These are phyloP conservation scores for Tadarida brasiliensis DNA, from an alignment of 2,797 vertebrate genomes.

Conservation along the genomic window DNA sequence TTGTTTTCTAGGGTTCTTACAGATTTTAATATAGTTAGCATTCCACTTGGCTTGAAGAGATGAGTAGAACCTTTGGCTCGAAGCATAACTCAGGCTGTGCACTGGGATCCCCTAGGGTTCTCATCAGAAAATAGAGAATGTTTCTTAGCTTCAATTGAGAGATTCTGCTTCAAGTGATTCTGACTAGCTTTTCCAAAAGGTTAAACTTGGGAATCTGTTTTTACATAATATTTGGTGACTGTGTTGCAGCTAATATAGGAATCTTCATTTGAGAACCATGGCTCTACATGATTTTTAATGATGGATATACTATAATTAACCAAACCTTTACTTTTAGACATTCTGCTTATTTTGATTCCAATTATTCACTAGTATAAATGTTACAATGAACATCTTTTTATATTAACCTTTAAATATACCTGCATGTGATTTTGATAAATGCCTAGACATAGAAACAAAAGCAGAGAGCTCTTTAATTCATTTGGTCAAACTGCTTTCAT, in stretches of 20 bases:
- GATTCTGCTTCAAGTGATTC: not conserved
- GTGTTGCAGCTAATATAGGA: not conserved
- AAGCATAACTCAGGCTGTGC: not conserved
- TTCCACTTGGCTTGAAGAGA: constrained; percentile 20
- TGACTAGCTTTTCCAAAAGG: not conserved
- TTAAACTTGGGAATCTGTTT: not conserved
- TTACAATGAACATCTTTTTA: constrained; percentile 39
- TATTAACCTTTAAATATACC: not conserved
- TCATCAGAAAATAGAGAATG: not conserved
- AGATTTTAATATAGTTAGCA: not conserved
- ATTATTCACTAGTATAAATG: not conserved
- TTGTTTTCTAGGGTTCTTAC: not conserved
- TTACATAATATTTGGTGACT: not conserved
- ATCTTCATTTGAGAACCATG: not conserved
- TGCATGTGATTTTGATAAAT: not conserved
- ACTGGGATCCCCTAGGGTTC: not conserved
- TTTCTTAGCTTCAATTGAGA: not conserved
- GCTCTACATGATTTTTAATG: not conserved
- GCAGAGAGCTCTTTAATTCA: not conserved
- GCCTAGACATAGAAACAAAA: not conserved
- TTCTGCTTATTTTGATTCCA: constrained; percentile 43
- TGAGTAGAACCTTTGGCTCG: not conserved
- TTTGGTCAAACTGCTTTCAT: not conserved
- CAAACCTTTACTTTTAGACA: not conserved
- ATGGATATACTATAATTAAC: constrained; percentile 26